phyloP scores from a whole-genome alignment of 2,113 vertebrate species.

The Lepus americanus region DNA sequence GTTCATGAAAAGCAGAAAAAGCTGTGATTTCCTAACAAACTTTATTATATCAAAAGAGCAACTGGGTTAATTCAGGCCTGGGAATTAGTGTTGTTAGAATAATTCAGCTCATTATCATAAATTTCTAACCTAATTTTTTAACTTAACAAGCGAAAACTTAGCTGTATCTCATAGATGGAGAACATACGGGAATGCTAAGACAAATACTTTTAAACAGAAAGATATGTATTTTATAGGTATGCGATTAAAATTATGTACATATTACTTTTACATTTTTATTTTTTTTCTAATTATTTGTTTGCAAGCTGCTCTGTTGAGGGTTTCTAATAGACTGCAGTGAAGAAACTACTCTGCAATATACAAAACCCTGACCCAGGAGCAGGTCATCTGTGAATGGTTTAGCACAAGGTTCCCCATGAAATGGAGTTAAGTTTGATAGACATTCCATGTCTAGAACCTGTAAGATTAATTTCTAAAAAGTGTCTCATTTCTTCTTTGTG shows the following conservation, averaged over 20 bases:
- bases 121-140: constrained; percentile 19
- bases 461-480: background rate
- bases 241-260: background rate
- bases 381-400: background rate
- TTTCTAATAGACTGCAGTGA: no score
- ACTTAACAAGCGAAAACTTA: background rate
- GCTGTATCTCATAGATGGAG: background rate
- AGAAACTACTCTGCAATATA: no score
- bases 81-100: constrained; percentile 4
- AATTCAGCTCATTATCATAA: background rate
- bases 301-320: no score
- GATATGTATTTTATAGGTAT: background rate
- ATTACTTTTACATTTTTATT: no score
- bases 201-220: background rate
- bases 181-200: background rate
- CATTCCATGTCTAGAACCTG: background rate
- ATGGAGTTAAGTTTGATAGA: background rate
- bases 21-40: background rate
- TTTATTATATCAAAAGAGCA: background rate
- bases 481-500: background rate
- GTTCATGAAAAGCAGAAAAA: background rate
- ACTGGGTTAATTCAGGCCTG: background rate
- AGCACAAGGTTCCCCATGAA: background rate
- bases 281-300: no score
- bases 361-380: background rate